phyloP scores from a whole-genome alignment of 2,113 vertebrate genomes.

The Muntiacus muntjak region DNA sequence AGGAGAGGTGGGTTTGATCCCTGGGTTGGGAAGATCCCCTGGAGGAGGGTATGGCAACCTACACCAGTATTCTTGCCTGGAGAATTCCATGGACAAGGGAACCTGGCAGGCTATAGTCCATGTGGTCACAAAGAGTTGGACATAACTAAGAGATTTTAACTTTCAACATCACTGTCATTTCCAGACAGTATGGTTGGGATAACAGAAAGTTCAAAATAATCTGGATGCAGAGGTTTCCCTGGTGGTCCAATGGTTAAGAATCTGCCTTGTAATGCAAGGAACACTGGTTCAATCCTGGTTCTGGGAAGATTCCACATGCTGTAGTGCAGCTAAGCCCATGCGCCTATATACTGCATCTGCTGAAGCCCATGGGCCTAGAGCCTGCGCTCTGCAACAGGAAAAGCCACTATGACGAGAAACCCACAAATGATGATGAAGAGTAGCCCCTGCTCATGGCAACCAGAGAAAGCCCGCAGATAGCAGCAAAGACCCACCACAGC shows the following conservation, averaged over 20 bases:
- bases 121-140: not conserved
- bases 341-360: fast-evolving
- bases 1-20: not conserved
- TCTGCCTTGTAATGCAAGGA: not conserved
- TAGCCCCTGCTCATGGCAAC: not conserved
- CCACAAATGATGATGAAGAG: not conserved
- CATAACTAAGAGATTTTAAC: not conserved
- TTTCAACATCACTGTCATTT: not conserved
- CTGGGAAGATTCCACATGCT: not conserved
- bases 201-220: not conserved
- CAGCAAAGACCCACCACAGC: not conserved
- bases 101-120: not conserved
- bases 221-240: not conserved
- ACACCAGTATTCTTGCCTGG: not conserved
- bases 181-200: not conserved
- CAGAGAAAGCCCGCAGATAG: not conserved
- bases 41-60: not conserved
- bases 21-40: not conserved
- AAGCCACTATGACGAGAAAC: not conserved
- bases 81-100: not conserved
- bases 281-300: not conserved
- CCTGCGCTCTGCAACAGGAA: not conserved
- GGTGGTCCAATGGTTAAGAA: not conserved
- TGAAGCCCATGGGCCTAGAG: not conserved
- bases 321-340: not conserved